Conservation (phyloP, 2,113 vertebrate species). For the western clawed frog (Xenopus tropicalis) region DNA sequence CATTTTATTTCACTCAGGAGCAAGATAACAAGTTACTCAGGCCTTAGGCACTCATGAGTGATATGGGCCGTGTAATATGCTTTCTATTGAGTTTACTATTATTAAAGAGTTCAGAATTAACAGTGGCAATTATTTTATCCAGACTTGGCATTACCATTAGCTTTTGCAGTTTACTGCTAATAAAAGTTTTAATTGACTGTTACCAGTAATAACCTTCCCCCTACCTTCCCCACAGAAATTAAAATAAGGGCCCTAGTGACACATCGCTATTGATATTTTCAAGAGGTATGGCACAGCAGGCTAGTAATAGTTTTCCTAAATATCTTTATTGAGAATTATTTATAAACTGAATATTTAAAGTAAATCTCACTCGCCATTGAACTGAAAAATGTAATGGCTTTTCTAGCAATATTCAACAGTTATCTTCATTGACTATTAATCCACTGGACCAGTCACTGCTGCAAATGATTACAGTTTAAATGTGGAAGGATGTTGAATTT, state of each 20-base stretch:
- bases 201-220: constrained; percentile 76
- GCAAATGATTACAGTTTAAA: constrained; percentile 12
- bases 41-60: constrained; percentile 79
- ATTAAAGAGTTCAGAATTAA: constrained; percentile 84
- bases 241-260: constrained; percentile 64
- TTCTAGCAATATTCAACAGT: constrained; percentile 42
- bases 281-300: constrained; percentile 50
- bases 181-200: constrained; percentile 80
- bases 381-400: constrained; percentile 37
- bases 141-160: constrained; percentile 72
- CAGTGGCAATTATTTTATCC: constrained; percentile 80
- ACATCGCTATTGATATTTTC: constrained; percentile 64
- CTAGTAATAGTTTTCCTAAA: constrained; percentile 52
- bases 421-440: constrained; percentile 36
- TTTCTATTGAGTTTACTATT: constrained; percentile 80
- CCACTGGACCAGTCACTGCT: constrained; percentile 25
- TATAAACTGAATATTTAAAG: constrained; percentile 45
- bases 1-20: constrained; percentile 82
- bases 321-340: constrained; percentile 45
- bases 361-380: constrained; percentile 41
- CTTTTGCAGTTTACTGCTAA: constrained; percentile 78
- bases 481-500: neutral
- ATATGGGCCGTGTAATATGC: constrained; percentile 83
- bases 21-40: constrained; percentile 82
- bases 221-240: constrained; percentile 73